Base-by-base conservation (phyloP, 2,797 vertebrate genomes). In the Glossophaga mutica region DNA sequence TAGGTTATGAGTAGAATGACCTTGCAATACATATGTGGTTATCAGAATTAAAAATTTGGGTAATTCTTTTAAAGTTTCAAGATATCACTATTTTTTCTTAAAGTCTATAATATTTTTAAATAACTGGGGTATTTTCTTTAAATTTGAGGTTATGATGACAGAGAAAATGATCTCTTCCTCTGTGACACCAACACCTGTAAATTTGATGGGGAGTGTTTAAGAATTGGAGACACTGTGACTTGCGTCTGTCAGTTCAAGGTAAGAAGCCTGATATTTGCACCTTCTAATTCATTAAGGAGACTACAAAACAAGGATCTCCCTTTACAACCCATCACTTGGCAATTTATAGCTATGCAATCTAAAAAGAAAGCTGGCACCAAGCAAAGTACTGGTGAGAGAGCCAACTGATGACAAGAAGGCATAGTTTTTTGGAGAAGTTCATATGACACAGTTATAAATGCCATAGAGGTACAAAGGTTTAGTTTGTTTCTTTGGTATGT, bases 241-340 rank as follows among this genome's bases (percentile, higher is more conserved):
- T 99, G 99, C 98, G 99, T 99, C 98, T 99, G 99, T 98, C 99
- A 99, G 98, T 99, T 99, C 98, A 99, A 99, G 99, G 99, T 99
- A 99, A 99, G 99, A 96, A 95, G 95, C 96, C 81, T 97, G 97
- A 89, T 94, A 78, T 95, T 98, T 98, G 85, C 4, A 0, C 98
- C 96, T 96, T 96, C 89, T 98, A 93, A 97, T 98, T 98, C 92
- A 11, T 93, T 98, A 97, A 96, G 62, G 92, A 97, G 93, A 96
- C 95, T 98, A 91, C 96, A 97, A 98, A 97, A 96, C 90, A 94
- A 97, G 95, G 48, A 83, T 94, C 89, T 96, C 74, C 93, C 91
- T 97, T 96, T 97, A 94, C 59, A 94, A 73, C 93, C 94, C 44
- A 97, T 98, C 96, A 95, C 95, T 97, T 83, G 94, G 92, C 97